Percentiles rank a stretch among this genome's conserved stretches.
These are phyloP conservation scores for Molorchus minor DNA, from an alignment of 2,888 invertebrate species.

Conservation along the genomic window DNA sequence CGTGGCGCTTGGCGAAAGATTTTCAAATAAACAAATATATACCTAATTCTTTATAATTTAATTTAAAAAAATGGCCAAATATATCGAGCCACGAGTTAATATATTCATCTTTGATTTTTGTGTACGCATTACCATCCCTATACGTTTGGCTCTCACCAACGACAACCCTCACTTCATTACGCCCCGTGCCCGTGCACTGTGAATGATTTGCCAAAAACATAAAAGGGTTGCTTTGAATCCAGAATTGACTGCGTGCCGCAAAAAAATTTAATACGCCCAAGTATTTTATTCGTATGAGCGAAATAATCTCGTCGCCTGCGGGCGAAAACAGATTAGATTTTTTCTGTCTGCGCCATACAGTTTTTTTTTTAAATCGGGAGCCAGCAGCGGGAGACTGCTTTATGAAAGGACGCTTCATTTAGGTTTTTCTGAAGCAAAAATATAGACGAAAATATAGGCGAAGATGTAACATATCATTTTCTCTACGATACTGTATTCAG, in stretches of 20 bases:
- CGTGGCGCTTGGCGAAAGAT: no score
- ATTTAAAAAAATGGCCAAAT: no score
- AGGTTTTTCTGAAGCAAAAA: no score
- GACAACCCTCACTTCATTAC: slow-evolving; percentile 17
- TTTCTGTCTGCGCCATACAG: slow-evolving; percentile 3
- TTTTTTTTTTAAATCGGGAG: slow-evolving; percentile 16
- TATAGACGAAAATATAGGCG: no score
- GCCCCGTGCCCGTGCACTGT: slow-evolving; percentile 13
- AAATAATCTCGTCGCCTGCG: slow-evolving; percentile 11
- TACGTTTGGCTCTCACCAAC: slow-evolving; percentile 16
- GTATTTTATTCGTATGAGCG: slow-evolving; percentile 20
- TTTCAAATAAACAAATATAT: no score
- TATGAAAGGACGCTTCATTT: slow-evolving; percentile 10
- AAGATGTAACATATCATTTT: no score
- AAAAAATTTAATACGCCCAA: slow-evolving; percentile 22
- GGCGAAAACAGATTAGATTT: slow-evolving; percentile 22
- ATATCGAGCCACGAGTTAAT: no score
- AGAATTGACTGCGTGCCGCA: slow-evolving; percentile 12
- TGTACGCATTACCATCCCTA: slow-evolving; percentile 5
- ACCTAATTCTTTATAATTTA: no score
- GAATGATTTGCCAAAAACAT: slow-evolving; percentile 21
- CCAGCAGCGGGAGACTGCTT: not conserved
- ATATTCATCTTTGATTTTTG: no score
- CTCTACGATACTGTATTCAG: no score
- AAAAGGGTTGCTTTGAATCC: slow-evolving; percentile 24